phyloP scores from a whole-genome alignment of 2,113 vertebrate genomes.

The Solea solea region DNA sequence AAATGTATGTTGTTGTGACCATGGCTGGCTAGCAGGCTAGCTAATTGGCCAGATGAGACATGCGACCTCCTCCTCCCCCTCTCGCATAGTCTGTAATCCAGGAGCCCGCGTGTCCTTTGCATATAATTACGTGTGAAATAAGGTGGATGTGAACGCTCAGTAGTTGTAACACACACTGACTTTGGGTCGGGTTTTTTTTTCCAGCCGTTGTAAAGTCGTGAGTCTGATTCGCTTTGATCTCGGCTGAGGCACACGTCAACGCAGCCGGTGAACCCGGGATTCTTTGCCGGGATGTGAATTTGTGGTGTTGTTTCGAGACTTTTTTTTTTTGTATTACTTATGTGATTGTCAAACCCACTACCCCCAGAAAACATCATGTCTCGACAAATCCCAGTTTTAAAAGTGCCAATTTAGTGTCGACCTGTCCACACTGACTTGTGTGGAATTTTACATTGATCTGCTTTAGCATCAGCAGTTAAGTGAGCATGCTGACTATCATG shows the following conservation, averaged over 20 bases:
- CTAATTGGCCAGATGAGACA: slow-evolving; percentile 70
- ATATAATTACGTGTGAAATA: accelerated
- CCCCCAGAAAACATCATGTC: background rate
- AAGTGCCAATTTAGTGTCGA: background rate
- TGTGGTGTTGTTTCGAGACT: no score
- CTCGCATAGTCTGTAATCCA: background rate
- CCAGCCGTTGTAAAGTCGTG: slow-evolving; percentile 31
- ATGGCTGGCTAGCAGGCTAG: slow-evolving; percentile 65
- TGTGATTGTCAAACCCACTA: background rate
- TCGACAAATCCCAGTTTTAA: background rate
- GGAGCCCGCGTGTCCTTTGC: background rate
- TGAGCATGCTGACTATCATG: background rate
- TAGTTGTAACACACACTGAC: background rate
- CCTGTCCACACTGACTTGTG: background rate
- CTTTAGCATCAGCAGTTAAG: no score
- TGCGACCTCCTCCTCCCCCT: background rate
- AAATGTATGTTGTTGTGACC: slow-evolving; percentile 68
- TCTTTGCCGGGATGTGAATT: slow-evolving; percentile 2
- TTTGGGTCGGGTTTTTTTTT: slow-evolving; percentile 3
- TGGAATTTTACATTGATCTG: no score
- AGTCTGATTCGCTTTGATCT: slow-evolving; percentile 54
- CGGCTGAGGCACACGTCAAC: slow-evolving; percentile 54
- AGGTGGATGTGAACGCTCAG: background rate
- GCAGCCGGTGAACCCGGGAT: slow-evolving; percentile 26
- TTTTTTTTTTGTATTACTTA: no score